Evolutionary conservation across 2,888 invertebrate genomes (phyloP), one percentile per base, ranked within the genome.

Genomic region (Eupsilia transversa): DNA sequence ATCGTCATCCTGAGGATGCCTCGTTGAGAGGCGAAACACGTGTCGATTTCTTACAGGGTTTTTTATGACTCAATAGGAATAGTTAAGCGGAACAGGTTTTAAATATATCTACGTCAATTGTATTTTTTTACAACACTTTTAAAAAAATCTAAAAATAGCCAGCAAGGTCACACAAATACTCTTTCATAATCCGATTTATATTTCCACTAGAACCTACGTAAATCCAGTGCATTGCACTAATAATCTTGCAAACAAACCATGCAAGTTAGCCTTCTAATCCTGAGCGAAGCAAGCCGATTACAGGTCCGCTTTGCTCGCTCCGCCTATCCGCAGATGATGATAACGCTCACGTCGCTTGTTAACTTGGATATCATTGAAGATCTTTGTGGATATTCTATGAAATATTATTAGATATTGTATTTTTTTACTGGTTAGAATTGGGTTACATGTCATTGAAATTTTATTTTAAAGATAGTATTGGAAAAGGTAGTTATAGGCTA

Each of bases 221-320:
- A 78, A 68, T 33, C 63, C 43, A 6, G 12, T 43, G n/a, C 20
- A 35, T 23, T 52, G 57, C 52, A 68, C 65, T 68, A 59, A 68
- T n/a, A 77, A 67, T 59, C 57, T 77, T 67, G 46, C 43, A 27
- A 81, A 68, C n/a, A 46, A 38, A 64, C 30, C 10, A 27, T 54
- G 46, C 79, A 63, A 82, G 83, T 78, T 80, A 54, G 57, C 30
- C 46, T 52, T 41, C 27, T 80, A 80, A 83, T 80, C 72, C 63
- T 63, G 12, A 66, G 23, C 10, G 27, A 49, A 56, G 33, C 49
- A 35, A 66, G 33, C 17, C 63, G 83, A 79, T 80, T 83, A 80
- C 78, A 70, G 54, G 52, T 65, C 12, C 38, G 33, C 30, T 67
- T 61, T 41, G 54, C 66, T 66, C 52, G 61, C 79, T 63, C 61